Evolutionary conservation across 2,888 invertebrate genomes (phyloP), one percentile per base, ranked within the genome.

Genomic region (Pollenia labialis): DNA sequence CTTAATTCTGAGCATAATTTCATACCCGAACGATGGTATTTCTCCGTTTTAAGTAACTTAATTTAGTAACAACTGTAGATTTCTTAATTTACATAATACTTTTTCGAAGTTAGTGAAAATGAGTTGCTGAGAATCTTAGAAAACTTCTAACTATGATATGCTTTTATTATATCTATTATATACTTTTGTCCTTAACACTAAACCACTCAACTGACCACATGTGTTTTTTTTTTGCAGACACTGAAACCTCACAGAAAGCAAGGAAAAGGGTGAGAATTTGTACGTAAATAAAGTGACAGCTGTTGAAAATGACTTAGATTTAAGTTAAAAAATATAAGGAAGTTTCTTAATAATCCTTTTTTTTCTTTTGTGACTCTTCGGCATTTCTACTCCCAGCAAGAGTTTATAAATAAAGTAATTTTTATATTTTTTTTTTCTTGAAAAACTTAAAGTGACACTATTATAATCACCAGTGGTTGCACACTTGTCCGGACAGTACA

Each of bases 211-310:
- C 64, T 80, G 82, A 86, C 86, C 86, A 82, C 86, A 86, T 64
- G 58, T 83, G 86, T 68, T 69, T 32, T 6, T 75, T 68, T 69
- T 32, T 6, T 75, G 69, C 18, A 69, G 58, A 82, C 48, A 75
- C 40, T 75, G 14, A 23, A 48, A 60, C n/a, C 23, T 23, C 11
- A 64, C 4, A 81, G n/a, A 50, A 32, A 23, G 4, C 11, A 7
- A 7, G 8, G 8, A 58, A 50, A 11, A 82, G 62, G 48, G 56
- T 48, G 56, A 68, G 14, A 0, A 18, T 56, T 54, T 54, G 14
- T 50, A 64, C 79, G 79, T 86, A 86, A 83, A 86, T 69, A 83
- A 58, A 44, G 79, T 83, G 86, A 83, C 86, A 86, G 62, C 86
- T 86, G 86, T 58, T 75, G 86, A 86, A 75, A 86, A 82, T 82